Evolutionary conservation across 2,113 vertebrate genomes (phyloP).

Genomic region (Circaetus cinerascens): DNA sequence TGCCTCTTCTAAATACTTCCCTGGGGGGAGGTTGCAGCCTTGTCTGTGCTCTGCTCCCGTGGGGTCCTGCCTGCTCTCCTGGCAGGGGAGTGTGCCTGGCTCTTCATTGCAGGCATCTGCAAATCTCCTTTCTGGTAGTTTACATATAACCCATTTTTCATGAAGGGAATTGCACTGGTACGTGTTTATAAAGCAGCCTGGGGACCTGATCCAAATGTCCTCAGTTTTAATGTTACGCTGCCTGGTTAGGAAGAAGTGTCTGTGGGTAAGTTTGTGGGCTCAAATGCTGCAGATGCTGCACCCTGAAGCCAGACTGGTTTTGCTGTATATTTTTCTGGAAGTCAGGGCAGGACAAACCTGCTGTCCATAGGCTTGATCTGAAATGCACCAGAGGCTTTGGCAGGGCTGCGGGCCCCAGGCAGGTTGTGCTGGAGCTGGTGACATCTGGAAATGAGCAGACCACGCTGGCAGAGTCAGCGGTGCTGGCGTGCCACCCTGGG

Average conservation of each 20-base stretch:
- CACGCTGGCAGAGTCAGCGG: accelerated
- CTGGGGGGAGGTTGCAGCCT: not conserved
- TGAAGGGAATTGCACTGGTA: not conserved
- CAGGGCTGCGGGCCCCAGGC: not conserved
- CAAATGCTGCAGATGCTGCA: not conserved
- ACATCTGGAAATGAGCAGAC: not conserved
- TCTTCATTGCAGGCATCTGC: not conserved
- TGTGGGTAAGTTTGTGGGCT: not conserved
- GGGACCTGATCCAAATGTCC: slow-evolving; percentile 10
- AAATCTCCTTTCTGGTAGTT: not conserved
- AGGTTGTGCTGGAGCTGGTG: not conserved
- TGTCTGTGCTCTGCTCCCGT: not conserved
- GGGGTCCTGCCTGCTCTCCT: not conserved
- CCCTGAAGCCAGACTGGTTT: not conserved
- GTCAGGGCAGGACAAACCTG: not conserved
- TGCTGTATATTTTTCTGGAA: not conserved
- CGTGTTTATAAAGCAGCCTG: slow-evolving; percentile 7
- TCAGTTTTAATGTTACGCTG: not conserved
- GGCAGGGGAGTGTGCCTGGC: not conserved
- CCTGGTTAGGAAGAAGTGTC: not conserved
- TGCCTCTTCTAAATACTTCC: not conserved
- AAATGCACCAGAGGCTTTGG: not conserved
- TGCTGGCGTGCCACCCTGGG: not conserved
- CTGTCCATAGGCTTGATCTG: not conserved
- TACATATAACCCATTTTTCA: not conserved